Evolutionary conservation across 2,797 vertebrate genomes (phyloP).

Genomic region (Poeciliopsis turneri): DNA sequence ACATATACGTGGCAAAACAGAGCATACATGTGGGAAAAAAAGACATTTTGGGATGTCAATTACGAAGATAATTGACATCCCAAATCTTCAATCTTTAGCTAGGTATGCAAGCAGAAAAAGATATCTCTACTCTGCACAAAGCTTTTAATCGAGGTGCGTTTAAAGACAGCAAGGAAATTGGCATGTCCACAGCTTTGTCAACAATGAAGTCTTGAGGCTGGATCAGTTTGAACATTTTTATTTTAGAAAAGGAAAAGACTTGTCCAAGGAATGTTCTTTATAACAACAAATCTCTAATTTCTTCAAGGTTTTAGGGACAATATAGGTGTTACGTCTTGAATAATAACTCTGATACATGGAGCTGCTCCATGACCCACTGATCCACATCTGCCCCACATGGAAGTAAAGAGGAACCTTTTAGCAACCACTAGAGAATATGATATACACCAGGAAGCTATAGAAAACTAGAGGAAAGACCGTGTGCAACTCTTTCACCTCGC

Average conservation of each 20-base stretch:
- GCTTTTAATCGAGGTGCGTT: conserved; percentile 58
- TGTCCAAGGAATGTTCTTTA: neutral
- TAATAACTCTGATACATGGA: neutral
- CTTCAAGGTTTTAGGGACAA: neutral
- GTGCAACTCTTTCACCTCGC: conserved; percentile 46
- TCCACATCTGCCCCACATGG: conserved; percentile 16
- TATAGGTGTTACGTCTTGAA: neutral
- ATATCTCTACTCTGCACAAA: conserved; percentile 24
- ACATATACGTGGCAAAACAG: conserved; percentile 20
- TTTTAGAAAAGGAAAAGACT: neutral
- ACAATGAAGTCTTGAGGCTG: conserved; percentile 14
- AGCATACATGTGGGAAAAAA: conserved; percentile 21
- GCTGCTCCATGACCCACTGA: neutral
- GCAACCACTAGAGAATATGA: conserved; percentile 35
- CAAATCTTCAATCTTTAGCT: conserved; percentile 32
- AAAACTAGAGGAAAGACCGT: conserved; percentile 44
- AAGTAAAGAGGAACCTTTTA: conserved; percentile 23
- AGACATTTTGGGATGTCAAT: conserved; percentile 49
- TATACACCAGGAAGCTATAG: conserved; percentile 33
- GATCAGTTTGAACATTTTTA: conserved; percentile 26
- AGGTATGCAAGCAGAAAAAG: conserved; percentile 50
- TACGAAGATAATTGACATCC: conserved; percentile 16
- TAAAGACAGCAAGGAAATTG: conserved; percentile 47
- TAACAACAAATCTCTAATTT: neutral
- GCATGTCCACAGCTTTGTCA: conserved; percentile 18